These are phyloP conservation scores for Parapristionchus giblindavisi DNA, from an alignment of 2,888 invertebrate genomes.

Conservation along the genomic window DNA sequence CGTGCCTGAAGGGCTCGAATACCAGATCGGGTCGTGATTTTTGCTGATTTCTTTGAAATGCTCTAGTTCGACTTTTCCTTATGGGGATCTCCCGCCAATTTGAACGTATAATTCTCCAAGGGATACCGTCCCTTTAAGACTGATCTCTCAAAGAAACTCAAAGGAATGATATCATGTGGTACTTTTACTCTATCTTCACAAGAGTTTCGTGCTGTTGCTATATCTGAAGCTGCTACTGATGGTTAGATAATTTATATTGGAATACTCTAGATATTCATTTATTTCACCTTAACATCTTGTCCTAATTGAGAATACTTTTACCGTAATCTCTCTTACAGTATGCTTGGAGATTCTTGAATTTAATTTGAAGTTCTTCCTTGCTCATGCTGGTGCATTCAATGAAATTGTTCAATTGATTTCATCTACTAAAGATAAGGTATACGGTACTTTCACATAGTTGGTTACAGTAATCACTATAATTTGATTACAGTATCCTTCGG, in stretches of 20 bases:
- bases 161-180: slow-evolving; percentile 3
- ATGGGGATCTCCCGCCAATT: too few relatives aligned
- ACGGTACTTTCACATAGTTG: background rate
- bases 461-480: background rate
- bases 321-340: background rate
- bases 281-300: background rate
- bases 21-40: too few relatives aligned
- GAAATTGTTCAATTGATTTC: slow-evolving; percentile 22
- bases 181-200: slow-evolving; percentile 23
- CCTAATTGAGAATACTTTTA: background rate
- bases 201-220: slow-evolving; percentile 12
- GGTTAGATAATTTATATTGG: slow-evolving; percentile 2
- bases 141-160: slow-evolving; percentile 29
- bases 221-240: slow-evolving; percentile 9
- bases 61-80: too few relatives aligned
- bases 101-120: too few relatives aligned
- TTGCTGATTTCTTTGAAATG: too few relatives aligned
- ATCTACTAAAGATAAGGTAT: slow-evolving; percentile 29
- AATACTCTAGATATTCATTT: background rate
- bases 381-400: slow-evolving; percentile 32
- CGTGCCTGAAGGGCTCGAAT: too few relatives aligned
- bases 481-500: slow-evolving; percentile 27
- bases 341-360: slow-evolving; percentile 27
- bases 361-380: slow-evolving; percentile 34
- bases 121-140: too few relatives aligned